A percentile compares a stretch with the other conserved stretches of the same genome.
Conservation (phyloP, 1,140 invertebrate genomes). For the Diuraphis noxia region DNA sequence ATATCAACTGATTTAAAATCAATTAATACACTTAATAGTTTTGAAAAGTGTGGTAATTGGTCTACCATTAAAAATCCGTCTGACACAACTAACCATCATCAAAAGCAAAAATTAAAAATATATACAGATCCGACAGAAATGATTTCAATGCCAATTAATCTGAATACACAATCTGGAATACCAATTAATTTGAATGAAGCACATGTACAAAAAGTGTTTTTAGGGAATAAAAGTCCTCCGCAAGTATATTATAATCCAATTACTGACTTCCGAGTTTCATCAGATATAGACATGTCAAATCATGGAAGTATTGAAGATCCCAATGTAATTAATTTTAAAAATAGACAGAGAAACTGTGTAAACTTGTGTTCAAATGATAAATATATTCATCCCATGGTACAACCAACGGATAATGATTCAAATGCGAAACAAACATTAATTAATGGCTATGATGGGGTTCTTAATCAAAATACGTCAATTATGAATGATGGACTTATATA, state of each 20-base stretch:
- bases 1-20: conserved; percentile 5
- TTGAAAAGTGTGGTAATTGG: conserved; percentile 4
- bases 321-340: conserved; percentile 22
- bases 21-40: background rate
- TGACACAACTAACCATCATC: background rate
- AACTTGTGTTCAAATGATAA: conserved; percentile 12
- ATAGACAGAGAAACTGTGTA: background rate
- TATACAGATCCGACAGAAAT: conserved; percentile 26
- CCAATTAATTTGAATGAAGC: conserved; percentile 12
- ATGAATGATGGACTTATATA: conserved; percentile 22
- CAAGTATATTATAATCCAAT: conserved; percentile 30
- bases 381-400: background rate
- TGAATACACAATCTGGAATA: conserved; percentile 12
- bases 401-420: background rate
- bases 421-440: conserved; percentile 9
- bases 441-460: background rate
- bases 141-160: background rate
- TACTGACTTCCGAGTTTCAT: background rate
- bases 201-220: conserved; percentile 10
- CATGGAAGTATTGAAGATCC: background rate
- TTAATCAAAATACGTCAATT: background rate
- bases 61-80: conserved; percentile 13
- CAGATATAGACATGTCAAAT: conserved; percentile 15
- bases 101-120: conserved; percentile 9
- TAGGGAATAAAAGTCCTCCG: conserved; percentile 22